Percentiles rank a stretch among this genome's conserved stretches.
Conservation (phyloP, 2,888 invertebrate genomes). For the Lacanobia oleracea region DNA sequence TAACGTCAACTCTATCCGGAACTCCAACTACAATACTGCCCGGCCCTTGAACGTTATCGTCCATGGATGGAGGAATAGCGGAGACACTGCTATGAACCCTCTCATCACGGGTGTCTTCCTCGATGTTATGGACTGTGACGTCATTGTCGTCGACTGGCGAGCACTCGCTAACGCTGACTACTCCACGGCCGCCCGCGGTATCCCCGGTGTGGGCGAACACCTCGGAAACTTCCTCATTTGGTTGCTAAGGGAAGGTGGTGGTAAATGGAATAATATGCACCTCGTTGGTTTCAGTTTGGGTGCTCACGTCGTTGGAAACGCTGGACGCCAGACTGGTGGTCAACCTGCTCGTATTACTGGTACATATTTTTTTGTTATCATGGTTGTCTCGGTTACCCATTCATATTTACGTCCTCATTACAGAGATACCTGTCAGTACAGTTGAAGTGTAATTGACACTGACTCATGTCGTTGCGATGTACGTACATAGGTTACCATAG, state of each 20-base stretch:
- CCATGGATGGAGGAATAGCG: slow-evolving; percentile 82
- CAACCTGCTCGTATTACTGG: slow-evolving; percentile 77
- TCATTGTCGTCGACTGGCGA: slow-evolving; percentile 85
- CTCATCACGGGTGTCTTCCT: slow-evolving; percentile 77
- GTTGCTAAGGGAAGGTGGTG: slow-evolving; percentile 74
- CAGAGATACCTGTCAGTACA: too few relatives aligned
- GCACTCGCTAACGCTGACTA: slow-evolving; percentile 72
- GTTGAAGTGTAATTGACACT: too few relatives aligned
- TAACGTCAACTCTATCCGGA: slow-evolving; percentile 73
- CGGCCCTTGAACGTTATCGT: slow-evolving; percentile 76
- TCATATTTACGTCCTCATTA: neutral
- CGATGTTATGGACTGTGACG: slow-evolving; percentile 76
- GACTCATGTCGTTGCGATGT: too few relatives aligned
- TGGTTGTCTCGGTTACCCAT: too few relatives aligned
- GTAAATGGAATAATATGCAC: slow-evolving; percentile 83
- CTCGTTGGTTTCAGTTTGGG: slow-evolving; percentile 87
- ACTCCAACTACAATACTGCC: slow-evolving; percentile 73
- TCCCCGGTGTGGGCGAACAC: slow-evolving; percentile 78
- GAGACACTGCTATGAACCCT: slow-evolving; percentile 73
- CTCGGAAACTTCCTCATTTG: slow-evolving; percentile 84
- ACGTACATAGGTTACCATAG: too few relatives aligned
- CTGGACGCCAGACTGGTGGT: slow-evolving; percentile 74
- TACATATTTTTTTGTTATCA: slow-evolving; percentile 39
- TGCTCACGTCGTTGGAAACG: slow-evolving; percentile 83
- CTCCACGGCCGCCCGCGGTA: slow-evolving; percentile 74